Percentiles rank a stretch among this genome's conserved stretches.
Evolutionary conservation across 2,888 invertebrate species (phyloP).

Genomic region (Laspeyria flexula): DNA sequence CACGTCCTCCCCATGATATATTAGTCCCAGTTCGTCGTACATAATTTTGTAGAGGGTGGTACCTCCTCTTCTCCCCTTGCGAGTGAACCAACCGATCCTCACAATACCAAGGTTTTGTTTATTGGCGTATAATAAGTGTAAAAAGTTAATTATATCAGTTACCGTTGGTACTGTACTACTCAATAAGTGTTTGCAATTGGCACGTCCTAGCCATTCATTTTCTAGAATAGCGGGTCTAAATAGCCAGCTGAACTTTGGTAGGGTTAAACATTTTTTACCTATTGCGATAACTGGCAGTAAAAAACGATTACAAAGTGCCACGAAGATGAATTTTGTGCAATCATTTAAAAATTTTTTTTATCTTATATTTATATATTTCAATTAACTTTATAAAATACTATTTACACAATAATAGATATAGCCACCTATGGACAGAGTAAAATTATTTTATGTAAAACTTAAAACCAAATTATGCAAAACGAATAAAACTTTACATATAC

Average conservation of each 20-base stretch:
- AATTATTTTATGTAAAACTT: too few relatives aligned
- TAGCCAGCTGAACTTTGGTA: neutral
- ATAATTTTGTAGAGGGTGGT: conserved; percentile 84
- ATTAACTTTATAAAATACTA: too few relatives aligned
- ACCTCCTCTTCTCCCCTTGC: conserved; percentile 65
- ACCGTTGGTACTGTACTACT: conserved; percentile 21
- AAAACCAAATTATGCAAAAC: too few relatives aligned
- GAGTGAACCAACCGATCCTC: conserved; percentile 74
- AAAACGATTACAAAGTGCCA: too few relatives aligned
- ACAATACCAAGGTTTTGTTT: conserved; percentile 84
- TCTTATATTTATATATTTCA: too few relatives aligned
- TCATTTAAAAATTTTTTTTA: too few relatives aligned
- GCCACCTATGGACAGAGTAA: too few relatives aligned
- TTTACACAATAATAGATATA: too few relatives aligned
- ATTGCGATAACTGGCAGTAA: too few relatives aligned
- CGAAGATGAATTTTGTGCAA: too few relatives aligned
- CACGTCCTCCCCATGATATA: conserved; percentile 86
- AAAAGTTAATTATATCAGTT: conserved; percentile 52
- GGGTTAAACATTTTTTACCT: too few relatives aligned
- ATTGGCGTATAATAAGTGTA: conserved; percentile 75
- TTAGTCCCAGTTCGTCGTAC: conserved; percentile 86
- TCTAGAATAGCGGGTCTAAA: conserved; percentile 14
- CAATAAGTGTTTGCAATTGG: conserved; percentile 27
- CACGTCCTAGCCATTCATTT: conserved; percentile 18
- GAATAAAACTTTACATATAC: too few relatives aligned